Base-by-base conservation (phyloP, 2,113 vertebrate genomes). In the Cephalopholis sonnerati region DNA sequence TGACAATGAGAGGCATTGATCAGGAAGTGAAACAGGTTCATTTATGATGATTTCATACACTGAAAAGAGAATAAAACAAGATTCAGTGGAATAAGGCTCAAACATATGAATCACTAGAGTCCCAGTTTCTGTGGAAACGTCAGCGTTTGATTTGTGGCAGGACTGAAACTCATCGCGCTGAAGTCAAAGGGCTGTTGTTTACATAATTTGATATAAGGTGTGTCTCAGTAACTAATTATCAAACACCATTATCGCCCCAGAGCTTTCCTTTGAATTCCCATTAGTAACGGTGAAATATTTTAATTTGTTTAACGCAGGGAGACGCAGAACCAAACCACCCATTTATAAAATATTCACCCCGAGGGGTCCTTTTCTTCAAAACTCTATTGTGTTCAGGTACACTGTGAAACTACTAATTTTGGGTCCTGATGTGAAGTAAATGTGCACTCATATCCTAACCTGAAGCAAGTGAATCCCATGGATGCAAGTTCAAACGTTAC, bases 1-100 rank as follows among this genome's bases (percentile, higher is more conserved):
- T 54, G 0, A 15, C 48, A 32, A 36, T 53, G 2, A 29, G 46
- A 29, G 5, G 32, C 22, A 27, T 11, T 53, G 66, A 44, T 66
- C 0, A 13, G 13, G 2, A 20, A 16, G 41, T 48, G n/a, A 25
- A 46, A 5, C 10, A 0, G 4, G 2, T 3, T 20, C 0, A 9
- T 20, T 25, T 27, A 7, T 66, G 16, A 8, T 27, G 18, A 29
- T 27, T 11, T 1, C 9, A 50, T 20, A 7, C 17, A 15, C 7
- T 68, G 10, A 50, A 24, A 32, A n/a, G 11, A 15, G 3, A 32
- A 69, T 2, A 4, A 12, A 62, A 62, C 9, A 17, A 1, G 0
- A 7, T 32, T 29, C 17, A 13, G 24, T 44, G 27, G 16, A 50
- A 7, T 12, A 24, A 48, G 24, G 24, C 16, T 50, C 41, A 25